Evolutionary conservation across 1,140 invertebrate species (phyloP).

Genomic region (Meloidogyne chitwoodi): DNA sequence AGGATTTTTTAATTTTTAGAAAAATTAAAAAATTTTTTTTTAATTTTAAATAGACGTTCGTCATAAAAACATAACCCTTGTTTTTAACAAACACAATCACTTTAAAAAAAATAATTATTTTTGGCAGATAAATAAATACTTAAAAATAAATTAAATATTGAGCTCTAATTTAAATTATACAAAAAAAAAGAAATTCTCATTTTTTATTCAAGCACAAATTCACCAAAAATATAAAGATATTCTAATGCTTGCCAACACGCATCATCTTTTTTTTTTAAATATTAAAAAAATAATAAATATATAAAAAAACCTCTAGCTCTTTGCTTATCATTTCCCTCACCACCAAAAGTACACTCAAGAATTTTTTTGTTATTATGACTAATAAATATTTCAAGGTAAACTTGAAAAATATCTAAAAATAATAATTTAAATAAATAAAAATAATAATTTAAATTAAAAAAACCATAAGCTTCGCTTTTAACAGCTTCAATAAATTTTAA

Average conservation of each 20-base stretch:
- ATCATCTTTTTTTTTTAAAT: background rate
- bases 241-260: constrained; percentile 2
- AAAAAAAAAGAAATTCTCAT: too few species aligned
- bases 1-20: too few species aligned
- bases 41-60: too few species aligned
- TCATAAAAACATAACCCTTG: too few species aligned
- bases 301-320: background rate
- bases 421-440: background rate
- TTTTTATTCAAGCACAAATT: background rate
- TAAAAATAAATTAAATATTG: background rate
- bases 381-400: background rate
- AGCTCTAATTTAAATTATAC: background rate
- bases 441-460: background rate
- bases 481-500: background rate
- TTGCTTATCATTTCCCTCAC: background rate
- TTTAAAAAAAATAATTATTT: too few species aligned
- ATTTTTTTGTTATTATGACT: background rate
- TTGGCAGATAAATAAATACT: too few species aligned
- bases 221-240: background rate
- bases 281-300: background rate
- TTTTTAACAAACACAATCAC: too few species aligned
- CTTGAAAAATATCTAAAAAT: background rate
- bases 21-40: too few species aligned
- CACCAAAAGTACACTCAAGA: background rate
- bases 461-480: background rate